phyloP scores from a whole-genome alignment of 1,140 invertebrate species.

The Cylas formicarius region DNA sequence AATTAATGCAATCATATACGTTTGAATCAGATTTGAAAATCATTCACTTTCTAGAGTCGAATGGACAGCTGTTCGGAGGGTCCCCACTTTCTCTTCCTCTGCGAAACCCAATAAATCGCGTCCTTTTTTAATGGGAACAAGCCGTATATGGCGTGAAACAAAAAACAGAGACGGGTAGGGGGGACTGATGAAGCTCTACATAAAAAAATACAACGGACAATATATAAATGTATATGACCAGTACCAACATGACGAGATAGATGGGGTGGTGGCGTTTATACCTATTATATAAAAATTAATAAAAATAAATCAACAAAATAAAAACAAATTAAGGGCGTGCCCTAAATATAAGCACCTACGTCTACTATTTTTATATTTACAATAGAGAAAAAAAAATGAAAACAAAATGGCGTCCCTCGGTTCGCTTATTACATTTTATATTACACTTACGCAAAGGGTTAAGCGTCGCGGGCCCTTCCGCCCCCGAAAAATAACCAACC shows the following conservation, averaged over 20 bases:
- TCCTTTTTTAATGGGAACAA: neutral
- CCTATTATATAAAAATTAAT: conserved; percentile 15
- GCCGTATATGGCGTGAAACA: conserved; percentile 15
- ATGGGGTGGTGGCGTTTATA: neutral
- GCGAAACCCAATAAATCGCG: too few species aligned
- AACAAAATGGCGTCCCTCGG: conserved; percentile 10
- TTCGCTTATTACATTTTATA: conserved; percentile 31
- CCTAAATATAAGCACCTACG: conserved; percentile 12
- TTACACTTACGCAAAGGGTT: conserved; percentile 32
- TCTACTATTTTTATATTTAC: neutral
- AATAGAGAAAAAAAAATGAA: too few species aligned
- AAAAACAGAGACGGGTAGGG: conserved; percentile 14
- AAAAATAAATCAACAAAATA: conserved; percentile 31
- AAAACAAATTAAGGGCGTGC: conserved; percentile 11
- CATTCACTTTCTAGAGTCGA: too few species aligned
- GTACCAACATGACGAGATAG: conserved; percentile 23
- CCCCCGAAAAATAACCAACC: too few species aligned
- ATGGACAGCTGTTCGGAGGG: too few species aligned
- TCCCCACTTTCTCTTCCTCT: too few species aligned
- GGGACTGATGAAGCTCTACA: conserved; percentile 16
- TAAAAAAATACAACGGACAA: conserved; percentile 14
- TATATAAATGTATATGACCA: conserved; percentile 24
- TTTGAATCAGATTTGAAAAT: too few species aligned
- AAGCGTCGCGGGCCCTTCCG: too few species aligned
- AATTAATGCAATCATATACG: neutral